phyloP scores from a whole-genome alignment of 1,140 invertebrate species.

The Eueides isabella region DNA sequence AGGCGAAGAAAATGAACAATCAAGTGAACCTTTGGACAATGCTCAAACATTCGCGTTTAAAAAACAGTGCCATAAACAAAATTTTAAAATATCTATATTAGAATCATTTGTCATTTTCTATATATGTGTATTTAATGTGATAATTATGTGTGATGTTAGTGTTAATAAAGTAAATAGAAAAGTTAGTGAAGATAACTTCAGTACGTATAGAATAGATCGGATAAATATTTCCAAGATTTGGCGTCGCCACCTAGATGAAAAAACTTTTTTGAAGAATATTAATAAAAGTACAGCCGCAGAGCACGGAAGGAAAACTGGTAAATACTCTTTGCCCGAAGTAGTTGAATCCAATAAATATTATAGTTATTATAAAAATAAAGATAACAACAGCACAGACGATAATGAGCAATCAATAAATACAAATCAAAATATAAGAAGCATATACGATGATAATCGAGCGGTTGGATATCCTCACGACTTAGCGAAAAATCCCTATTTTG shows the following conservation, averaged over 20 bases:
- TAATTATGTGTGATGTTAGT: slow-evolving; percentile 77
- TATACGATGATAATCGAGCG: slow-evolving; percentile 81
- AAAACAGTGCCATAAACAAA: slow-evolving; percentile 41
- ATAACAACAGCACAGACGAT: slow-evolving; percentile 46
- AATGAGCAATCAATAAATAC: slow-evolving; percentile 13
- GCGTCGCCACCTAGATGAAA: slow-evolving; percentile 33
- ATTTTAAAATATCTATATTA: slow-evolving; percentile 20
- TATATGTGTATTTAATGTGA: slow-evolving; percentile 73
- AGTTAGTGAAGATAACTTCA: slow-evolving; percentile 43
- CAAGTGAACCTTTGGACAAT: slow-evolving; percentile 63
- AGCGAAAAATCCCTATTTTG: slow-evolving; percentile 59
- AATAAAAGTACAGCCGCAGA: slow-evolving; percentile 46
- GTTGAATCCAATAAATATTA: slow-evolving; percentile 60
- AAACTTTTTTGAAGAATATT: slow-evolving; percentile 37
- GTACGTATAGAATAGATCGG: slow-evolving; percentile 36
- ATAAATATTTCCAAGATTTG: slow-evolving; percentile 32
- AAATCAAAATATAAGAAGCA: slow-evolving; percentile 54
- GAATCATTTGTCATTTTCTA: slow-evolving; percentile 58
- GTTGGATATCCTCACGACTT: slow-evolving; percentile 71
- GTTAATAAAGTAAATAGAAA: slow-evolving; percentile 65
- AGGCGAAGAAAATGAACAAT: slow-evolving; percentile 43
- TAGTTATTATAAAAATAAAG: slow-evolving; percentile 57
- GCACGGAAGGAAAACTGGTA: slow-evolving; percentile 56
- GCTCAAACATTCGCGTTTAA: slow-evolving; percentile 74
- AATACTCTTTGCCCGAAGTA: slow-evolving; percentile 48